Evolutionary conservation across 2,797 vertebrate species (phyloP).

Genomic region (Corythornis leucogaster): DNA sequence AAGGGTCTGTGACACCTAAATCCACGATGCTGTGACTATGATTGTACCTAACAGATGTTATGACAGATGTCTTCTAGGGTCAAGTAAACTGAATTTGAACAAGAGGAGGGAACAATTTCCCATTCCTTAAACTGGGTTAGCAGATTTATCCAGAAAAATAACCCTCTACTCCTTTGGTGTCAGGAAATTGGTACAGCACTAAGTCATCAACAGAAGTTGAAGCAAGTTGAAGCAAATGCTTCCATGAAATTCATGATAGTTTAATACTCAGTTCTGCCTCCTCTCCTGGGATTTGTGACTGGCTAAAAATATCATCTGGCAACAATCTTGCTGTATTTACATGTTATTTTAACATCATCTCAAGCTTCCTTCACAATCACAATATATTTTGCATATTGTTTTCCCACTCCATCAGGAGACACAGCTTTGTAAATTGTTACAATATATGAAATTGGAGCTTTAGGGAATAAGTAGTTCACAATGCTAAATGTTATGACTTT

Average conservation of each 20-base stretch:
- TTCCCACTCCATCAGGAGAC: not conserved
- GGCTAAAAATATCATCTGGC: not conserved
- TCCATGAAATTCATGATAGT: not conserved
- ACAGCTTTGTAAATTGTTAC: not conserved
- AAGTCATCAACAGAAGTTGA: not conserved
- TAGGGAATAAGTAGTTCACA: not conserved
- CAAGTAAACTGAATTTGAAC: not conserved
- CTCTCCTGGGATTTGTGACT: not conserved
- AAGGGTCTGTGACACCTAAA: not conserved
- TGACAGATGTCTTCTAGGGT: not conserved
- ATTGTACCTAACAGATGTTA: not conserved
- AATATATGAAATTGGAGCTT: not conserved
- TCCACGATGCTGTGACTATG: not conserved
- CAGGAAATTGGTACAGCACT: not conserved
- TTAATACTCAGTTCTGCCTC: not conserved
- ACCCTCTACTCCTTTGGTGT: not conserved
- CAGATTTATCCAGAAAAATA: not conserved
- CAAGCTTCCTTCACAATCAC: not conserved
- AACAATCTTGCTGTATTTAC: not conserved
- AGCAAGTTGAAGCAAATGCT: not conserved
- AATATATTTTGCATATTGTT: conserved; percentile 24
- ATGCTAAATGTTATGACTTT: conserved; percentile 20
- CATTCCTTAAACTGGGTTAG: not conserved
- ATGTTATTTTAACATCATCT: not conserved
- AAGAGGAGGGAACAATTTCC: not conserved